These are phyloP conservation scores for Elachura formosa DNA, from an alignment of 2,113 vertebrate genomes.

Conservation along the genomic window DNA sequence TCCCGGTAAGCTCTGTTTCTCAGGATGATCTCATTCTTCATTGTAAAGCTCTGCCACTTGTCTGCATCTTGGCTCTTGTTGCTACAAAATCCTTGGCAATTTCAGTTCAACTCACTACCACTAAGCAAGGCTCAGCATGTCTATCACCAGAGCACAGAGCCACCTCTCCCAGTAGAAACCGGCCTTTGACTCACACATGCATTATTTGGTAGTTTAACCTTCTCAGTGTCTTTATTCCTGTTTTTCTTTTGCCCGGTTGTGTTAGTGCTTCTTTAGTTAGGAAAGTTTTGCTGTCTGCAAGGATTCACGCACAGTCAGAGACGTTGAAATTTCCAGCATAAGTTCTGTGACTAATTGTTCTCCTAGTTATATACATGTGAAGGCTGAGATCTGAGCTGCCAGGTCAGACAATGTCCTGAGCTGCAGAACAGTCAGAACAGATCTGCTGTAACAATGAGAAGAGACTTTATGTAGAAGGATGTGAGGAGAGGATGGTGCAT, in stretches of 20 bases:
- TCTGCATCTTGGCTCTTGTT: neutral
- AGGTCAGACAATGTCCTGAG: neutral
- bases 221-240: neutral
- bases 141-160: neutral
- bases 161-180: neutral
- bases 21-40: neutral
- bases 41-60: neutral
- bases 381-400: neutral
- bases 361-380: neutral
- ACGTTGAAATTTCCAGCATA: neutral
- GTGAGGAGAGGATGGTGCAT: neutral
- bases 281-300: neutral
- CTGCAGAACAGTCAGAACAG: no score
- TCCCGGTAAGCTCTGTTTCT: neutral
- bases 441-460: neutral
- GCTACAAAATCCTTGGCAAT: neutral
- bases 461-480: neutral
- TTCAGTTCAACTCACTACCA: neutral
- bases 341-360: neutral
- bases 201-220: neutral
- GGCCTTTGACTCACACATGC: neutral
- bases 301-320: neutral
- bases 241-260: neutral
- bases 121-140: neutral
- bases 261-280: neutral